Evolutionary conservation across 2,797 vertebrate genomes (phyloP), one percentile per base, ranked within the genome.

Genomic region (Xenopus petersii): DNA sequence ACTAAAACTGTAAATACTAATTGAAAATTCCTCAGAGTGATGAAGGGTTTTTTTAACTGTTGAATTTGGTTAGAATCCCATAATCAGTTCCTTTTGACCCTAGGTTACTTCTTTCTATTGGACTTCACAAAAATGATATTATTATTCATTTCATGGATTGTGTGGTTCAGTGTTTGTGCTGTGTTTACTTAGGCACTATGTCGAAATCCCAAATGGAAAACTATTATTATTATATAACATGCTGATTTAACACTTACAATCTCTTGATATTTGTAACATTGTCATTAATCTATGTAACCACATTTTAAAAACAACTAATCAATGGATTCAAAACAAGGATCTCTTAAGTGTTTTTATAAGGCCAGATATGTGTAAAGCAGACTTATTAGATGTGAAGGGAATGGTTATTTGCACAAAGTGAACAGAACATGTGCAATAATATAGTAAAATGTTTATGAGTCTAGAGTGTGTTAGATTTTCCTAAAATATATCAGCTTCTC

Each of bases 361-460:
- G 87, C 89, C 90, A 91, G 89, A 89, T 88, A 91, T 82, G 89
- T 91, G 90, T 93, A 90, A 90, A 88, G 88, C 89, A 93, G 90
- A 92, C 91, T 92, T 93, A 93, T 92, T 93, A 92, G 91, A 93
- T 92, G 91, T 91, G 91, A 92, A 89, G 88, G 87, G 90, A 92
- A 90, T 86, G 90, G 87, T 92, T 93, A 93, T 93, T 92, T 92
- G 90, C 88, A 90, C 89, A 92, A 93, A 92, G 88, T 87, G 87
- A 92, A 91, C 88, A 79, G 91, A 91, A 91, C 90, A 92, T 90
- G 89, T 92, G 91, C 89, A 93, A 92, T 92, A 92, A 92, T 92
- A 92, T 87, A 89, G 87, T 92, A 91, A 92, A 92, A 92, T 92
- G 90, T 92, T 92, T 91, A 92, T 92, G 91, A 89, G 91, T 92